Conservation (phyloP, 2,797 vertebrate species). For the Ibycter americanus region DNA sequence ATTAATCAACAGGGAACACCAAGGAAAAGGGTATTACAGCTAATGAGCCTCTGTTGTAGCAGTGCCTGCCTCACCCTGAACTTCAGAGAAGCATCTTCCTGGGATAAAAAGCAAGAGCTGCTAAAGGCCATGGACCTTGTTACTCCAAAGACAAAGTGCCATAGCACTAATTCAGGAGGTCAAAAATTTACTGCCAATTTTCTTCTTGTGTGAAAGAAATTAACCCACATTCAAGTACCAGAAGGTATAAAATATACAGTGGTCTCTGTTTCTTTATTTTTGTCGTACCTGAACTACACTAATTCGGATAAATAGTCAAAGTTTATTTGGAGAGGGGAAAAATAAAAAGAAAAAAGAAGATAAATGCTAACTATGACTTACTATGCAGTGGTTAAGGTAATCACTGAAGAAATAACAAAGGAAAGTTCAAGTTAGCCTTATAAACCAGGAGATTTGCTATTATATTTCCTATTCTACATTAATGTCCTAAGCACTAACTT, state of each 20-base stretch:
- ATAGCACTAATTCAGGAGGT: background rate
- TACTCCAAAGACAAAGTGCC: background rate
- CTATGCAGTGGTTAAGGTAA: background rate
- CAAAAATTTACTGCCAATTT: background rate
- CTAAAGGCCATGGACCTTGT: background rate
- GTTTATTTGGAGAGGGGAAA: background rate
- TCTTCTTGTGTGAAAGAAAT: background rate
- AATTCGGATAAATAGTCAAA: background rate
- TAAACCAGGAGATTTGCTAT: background rate
- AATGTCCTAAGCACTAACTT: background rate
- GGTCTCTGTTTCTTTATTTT: background rate
- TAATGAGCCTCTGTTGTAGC: background rate
- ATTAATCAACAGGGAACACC: background rate
- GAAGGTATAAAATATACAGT: background rate
- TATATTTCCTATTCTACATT: background rate
- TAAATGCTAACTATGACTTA: background rate
- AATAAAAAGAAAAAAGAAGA: too few species aligned
- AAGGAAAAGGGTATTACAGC: background rate
- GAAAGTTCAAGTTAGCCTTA: background rate
- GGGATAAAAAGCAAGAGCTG: background rate
- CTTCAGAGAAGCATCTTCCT: background rate
- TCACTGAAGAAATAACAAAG: background rate
- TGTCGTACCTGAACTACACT: background rate
- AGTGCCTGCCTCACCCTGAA: background rate
- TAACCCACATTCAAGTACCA: background rate